Base-by-base conservation (phyloP, 2,113 vertebrate species). In the Genyomyrus donnyi region DNA sequence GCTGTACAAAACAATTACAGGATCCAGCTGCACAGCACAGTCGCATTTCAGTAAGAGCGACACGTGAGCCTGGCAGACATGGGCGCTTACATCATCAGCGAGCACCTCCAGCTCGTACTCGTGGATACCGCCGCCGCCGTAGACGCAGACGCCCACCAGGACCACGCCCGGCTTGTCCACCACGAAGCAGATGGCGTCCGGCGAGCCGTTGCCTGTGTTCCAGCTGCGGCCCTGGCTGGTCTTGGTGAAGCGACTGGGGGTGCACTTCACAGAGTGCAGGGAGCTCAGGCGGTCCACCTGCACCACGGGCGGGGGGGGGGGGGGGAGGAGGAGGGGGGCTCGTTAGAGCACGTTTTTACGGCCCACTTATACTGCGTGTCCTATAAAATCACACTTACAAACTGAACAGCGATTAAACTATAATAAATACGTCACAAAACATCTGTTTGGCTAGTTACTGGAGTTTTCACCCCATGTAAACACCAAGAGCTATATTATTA, bases 131-230 rank as follows among this genome's bases (percentile, higher is more conserved):
- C 98, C 98, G 93, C 98, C 98, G 90, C 98, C 98, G 11, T 99
- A 99, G 84, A 99, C 98, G 89, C 98, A 98, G 94, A 99, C 99
- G 15, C 98, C 98, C 89, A 99, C 98, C 89, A 99, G 97, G 91
- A 99, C 98, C 89, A 98, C 95, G 13, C 98, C 98, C 86, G 97
- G 96, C 92, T 99, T 99, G 94, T 99, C 98, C 31, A 99, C 97
- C 6, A 96, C 98, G 93, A 99, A 97, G 93, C 98, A 99, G 93
- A 99, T 99, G 90, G 98, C 98, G 92, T 99, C 98, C 2, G 98
- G 98, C 3, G 98, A 99, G 77, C 98, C 98, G 49, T 99, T 99
- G 50, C 98, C 98, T 1, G 98, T 99, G 93, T 99, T 99, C 98
- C 98, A 99, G 91, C 98, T 99, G 92, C 98, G 97, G 89, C 98